Evolutionary conservation across 2,113 vertebrate genomes (phyloP).

Genomic region (Pogona vitticeps): DNA sequence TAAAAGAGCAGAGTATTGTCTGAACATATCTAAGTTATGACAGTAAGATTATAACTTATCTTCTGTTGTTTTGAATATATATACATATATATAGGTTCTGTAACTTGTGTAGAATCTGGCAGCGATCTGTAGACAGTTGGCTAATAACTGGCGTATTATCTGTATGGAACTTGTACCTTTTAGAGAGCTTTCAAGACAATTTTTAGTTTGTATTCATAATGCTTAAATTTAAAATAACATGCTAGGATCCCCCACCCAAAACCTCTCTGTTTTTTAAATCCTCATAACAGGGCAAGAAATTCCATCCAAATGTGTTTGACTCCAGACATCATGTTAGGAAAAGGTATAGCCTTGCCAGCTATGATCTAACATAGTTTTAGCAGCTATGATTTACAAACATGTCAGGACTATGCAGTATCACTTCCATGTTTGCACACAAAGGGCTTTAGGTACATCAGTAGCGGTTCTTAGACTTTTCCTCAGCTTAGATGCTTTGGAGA

Average conservation of each 20-base stretch:
- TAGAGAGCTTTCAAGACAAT: neutral
- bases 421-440: neutral
- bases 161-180: neutral
- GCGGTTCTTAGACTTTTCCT: neutral
- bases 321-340: too few species aligned
- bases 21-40: neutral
- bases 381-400: neutral
- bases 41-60: neutral
- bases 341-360: neutral
- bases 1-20: neutral
- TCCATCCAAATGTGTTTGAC: too few species aligned
- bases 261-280: neutral
- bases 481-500: neutral
- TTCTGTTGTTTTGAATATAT: too few species aligned
- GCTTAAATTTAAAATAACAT: neutral
- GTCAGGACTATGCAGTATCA: neutral
- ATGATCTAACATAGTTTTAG: neutral
- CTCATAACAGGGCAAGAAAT: neutral
- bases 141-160: neutral
- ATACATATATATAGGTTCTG: too few species aligned
- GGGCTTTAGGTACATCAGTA: neutral
- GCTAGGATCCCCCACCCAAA: too few species aligned
- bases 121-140: neutral
- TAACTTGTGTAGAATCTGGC: neutral
- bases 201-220: neutral